phyloP scores from a whole-genome alignment of 2,797 vertebrate species.

The Masticophis lateralis region DNA sequence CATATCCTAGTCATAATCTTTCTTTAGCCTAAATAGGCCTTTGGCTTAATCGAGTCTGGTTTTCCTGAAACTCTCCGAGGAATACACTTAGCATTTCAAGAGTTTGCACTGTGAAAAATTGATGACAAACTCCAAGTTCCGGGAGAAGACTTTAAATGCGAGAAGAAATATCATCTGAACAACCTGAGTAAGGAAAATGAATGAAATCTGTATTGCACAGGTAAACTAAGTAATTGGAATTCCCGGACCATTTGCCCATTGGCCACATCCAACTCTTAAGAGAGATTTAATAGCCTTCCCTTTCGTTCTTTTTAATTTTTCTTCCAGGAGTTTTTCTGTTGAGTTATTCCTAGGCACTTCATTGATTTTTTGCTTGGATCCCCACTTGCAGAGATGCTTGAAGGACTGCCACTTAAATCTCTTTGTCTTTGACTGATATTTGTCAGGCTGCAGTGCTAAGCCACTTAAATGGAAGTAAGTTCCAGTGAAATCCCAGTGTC shows the following conservation, averaged over 20 bases:
- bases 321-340: neutral
- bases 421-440: conserved; percentile 18
- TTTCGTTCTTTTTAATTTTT: neutral
- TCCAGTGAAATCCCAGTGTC: conserved; percentile 32
- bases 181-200: neutral
- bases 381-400: conserved; percentile 1
- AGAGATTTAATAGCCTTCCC: neutral
- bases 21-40: neutral
- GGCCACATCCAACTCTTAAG: neutral
- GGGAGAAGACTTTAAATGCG: neutral
- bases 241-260: neutral
- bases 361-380: conserved; percentile 26
- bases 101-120: neutral
- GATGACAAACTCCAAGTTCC: neutral
- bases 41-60: neutral
- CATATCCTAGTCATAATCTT: neutral
- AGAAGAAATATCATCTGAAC: neutral
- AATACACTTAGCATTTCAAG: neutral
- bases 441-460: conserved; percentile 7
- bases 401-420: conserved; percentile 17
- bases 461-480: conserved; percentile 31
- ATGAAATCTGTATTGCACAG: neutral
- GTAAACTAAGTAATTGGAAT: neutral
- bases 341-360: conserved; percentile 8
- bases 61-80: neutral